Conservation (phyloP, 2,797 vertebrate genomes). For the Hippopotamyrus pictus region DNA sequence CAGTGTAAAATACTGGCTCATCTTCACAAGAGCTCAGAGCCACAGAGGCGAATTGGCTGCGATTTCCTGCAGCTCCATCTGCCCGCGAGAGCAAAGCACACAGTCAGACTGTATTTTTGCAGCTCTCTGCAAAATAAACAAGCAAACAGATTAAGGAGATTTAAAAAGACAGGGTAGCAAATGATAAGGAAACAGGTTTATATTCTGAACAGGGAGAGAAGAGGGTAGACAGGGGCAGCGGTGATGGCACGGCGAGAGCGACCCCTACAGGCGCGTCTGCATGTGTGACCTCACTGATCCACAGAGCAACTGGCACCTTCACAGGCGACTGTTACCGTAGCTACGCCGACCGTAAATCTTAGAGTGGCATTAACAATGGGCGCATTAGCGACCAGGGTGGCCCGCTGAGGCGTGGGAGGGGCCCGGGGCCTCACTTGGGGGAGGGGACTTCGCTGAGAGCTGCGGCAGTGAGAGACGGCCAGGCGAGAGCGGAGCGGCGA, state of each 20-base stretch:
- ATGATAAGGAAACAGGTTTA: not conserved
- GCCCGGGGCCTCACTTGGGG: not conserved
- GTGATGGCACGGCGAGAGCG: not conserved
- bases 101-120: slow-evolving; percentile 25
- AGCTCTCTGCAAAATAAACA: not conserved
- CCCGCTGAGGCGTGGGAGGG: not conserved
- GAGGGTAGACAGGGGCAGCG: not conserved
- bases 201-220: not conserved
- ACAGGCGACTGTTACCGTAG: not conserved
- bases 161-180: not conserved
- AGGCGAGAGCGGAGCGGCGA: not conserved
- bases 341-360: not conserved
- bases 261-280: not conserved
- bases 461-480: not conserved
- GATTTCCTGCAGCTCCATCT: slow-evolving; percentile 49
- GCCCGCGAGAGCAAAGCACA: slow-evolving; percentile 39
- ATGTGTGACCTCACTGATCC: not conserved
- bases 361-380: not conserved
- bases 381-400: not conserved
- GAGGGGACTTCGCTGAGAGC: not conserved
- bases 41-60: slow-evolving; percentile 42
- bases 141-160: not conserved
- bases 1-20: not conserved
- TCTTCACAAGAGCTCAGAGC: slow-evolving; percentile 14
- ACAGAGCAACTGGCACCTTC: not conserved